Evolutionary conservation across 2,888 invertebrate genomes (phyloP).

Genomic region (Chrysolina oricalcia): DNA sequence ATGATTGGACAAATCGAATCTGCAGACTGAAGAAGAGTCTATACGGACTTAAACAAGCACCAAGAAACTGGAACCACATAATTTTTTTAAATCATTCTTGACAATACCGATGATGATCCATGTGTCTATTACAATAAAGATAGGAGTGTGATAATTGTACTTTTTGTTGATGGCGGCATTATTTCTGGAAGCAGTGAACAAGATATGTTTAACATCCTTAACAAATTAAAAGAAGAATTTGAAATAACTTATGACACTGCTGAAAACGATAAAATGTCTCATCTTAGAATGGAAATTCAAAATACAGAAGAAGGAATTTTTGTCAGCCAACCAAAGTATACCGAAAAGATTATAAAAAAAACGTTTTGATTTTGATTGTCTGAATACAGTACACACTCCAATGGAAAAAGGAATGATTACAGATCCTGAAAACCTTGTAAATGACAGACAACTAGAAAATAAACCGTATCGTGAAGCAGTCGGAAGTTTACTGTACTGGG

Average conservation of each 20-base stretch:
- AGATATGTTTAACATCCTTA: constrained; percentile 48
- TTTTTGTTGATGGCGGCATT: constrained; percentile 60
- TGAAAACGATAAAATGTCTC: constrained; percentile 42
- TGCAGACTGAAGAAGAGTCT: constrained; percentile 36
- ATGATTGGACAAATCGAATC: constrained; percentile 30
- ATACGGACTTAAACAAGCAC: constrained; percentile 58
- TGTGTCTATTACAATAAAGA: constrained; percentile 53
- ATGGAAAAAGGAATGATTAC: constrained; percentile 60
- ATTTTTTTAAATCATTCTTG: constrained; percentile 52
- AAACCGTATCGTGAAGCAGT: constrained; percentile 39
- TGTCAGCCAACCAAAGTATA: constrained; percentile 57
- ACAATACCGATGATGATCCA: constrained; percentile 54
- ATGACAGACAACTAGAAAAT: constrained; percentile 47
- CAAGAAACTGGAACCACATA: constrained; percentile 59
- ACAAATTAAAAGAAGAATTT: constrained; percentile 33
- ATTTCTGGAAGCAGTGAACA: constrained; percentile 47
- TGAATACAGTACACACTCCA: constrained; percentile 48
- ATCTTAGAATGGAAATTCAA: constrained; percentile 55
- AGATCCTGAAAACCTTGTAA: constrained; percentile 48
- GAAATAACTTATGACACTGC: constrained; percentile 39
- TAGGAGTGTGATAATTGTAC: constrained; percentile 47
- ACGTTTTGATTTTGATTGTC: constrained; percentile 47
- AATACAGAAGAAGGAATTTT: constrained; percentile 52
- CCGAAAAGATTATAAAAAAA: constrained; percentile 52
- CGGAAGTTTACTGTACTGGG: constrained; percentile 44